Base-by-base conservation (phyloP, 2,113 vertebrate genomes). In the Centropristis striata region DNA sequence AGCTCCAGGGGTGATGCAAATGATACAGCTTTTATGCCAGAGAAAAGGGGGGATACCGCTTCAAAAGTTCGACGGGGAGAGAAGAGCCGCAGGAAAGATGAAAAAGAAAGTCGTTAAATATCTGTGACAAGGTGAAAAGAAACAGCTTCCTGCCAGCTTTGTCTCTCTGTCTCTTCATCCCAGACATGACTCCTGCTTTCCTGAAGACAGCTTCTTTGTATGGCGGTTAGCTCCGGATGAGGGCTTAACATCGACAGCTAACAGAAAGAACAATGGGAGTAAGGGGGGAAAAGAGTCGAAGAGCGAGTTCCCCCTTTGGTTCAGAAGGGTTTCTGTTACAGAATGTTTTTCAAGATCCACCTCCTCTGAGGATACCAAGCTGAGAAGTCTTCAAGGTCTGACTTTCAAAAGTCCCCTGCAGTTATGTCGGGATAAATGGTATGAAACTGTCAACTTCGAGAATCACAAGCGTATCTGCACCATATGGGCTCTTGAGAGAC, bases 81-180 rank as follows among this genome's bases (percentile, higher is more conserved):
- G 74, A 80, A 20, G 32, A 58, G 74, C 46, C 71, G 78, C 69
- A 61, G 61, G 78, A 65, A 16, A 71, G 80, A 73, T 53, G 74
- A 90, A 82, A 75, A 87, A 79, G 54, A 84, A 61, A 81, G 83
- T 57, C 36, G 64, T 82, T 88, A 86, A 90, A 89, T 81, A 87
- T 87, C 79, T 65, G 81, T 70, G 80, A 89, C 58, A 86, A 23
- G 14, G 68, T 85, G 80, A 91, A 84, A 85, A 84, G 79, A 81
- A 88, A 78, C 83, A 61, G 84, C 82, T 89, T 90, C 81, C 84
- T 80, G 79, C 69, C 80, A 83, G n/a, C 44, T 71, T 74, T 2
- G 46, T 74, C 69, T 84, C 28, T 2, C 65, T 0, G 21, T 57
- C 58, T 87, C 72, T 78, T 73, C 60, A 74, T 85, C 80, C 25